Conservation (phyloP, 2,888 invertebrate species). For the Tetanocera ferruginea region DNA sequence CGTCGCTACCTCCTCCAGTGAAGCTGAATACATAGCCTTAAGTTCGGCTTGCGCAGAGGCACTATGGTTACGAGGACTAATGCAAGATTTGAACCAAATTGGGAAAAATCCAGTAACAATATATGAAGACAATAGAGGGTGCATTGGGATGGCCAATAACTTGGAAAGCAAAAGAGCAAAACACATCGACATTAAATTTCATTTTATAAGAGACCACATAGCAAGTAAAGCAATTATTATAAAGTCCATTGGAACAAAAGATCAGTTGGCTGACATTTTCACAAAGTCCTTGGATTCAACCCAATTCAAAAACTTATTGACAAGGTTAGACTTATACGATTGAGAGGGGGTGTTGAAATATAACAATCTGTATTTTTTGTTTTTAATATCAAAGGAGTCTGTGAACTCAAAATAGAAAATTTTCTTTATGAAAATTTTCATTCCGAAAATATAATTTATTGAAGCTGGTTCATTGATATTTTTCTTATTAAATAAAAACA, state of each 20-base stretch:
- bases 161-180: too few species aligned
- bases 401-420: too few species aligned
- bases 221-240: too few species aligned
- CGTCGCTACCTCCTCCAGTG: conserved; percentile 13
- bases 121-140: neutral
- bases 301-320: neutral
- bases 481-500: too few species aligned
- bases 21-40: conserved; percentile 30
- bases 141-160: neutral
- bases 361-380: too few species aligned
- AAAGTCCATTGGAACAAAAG: neutral
- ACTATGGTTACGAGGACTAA: conserved; percentile 6
- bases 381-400: too few species aligned
- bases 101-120: neutral
- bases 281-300: neutral
- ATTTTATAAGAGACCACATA: too few species aligned
- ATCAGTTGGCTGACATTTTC: neutral
- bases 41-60: conserved; percentile 16
- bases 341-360: neutral
- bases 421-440: too few species aligned
- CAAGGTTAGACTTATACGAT: neutral
- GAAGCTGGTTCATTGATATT: too few species aligned
- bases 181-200: too few species aligned
- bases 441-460: too few species aligned
- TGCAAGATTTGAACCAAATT: conserved; percentile 5